Conservation (phyloP, 2,113 vertebrate species). For the Penelope pileata region DNA sequence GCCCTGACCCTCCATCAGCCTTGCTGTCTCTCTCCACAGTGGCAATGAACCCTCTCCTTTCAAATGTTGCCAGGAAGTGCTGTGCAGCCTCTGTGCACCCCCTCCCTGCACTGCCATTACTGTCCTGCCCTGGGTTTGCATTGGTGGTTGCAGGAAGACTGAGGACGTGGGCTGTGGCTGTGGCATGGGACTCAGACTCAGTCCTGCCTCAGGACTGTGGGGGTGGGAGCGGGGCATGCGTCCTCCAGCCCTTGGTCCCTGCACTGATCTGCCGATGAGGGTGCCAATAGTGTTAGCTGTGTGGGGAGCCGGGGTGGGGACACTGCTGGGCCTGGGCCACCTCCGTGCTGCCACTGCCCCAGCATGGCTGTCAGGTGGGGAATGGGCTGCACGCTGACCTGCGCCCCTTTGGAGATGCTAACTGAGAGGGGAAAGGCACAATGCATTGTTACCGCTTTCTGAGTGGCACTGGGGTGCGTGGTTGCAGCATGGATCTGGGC, state of each 20-base stretch:
- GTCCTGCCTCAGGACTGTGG: rapidly evolving
- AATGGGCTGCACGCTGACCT: background rate
- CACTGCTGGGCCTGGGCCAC: background rate
- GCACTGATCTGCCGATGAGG: rapidly evolving
- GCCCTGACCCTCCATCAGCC: background rate
- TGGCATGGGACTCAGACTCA: rapidly evolving
- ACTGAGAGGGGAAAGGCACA: background rate
- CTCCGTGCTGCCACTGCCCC: rapidly evolving
- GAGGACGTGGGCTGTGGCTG: rapidly evolving
- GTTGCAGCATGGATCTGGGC: background rate
- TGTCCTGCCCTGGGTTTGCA: rapidly evolving
- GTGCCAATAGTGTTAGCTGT: background rate
- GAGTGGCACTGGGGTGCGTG: background rate
- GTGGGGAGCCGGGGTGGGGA: rapidly evolving
- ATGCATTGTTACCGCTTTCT: background rate
- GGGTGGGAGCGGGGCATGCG: rapidly evolving
- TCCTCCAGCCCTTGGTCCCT: background rate
- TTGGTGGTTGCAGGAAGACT: rapidly evolving
- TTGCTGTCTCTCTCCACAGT: background rate
- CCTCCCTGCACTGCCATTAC: background rate
- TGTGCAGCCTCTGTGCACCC: background rate
- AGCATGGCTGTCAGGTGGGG: background rate
- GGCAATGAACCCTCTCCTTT: rapidly evolving
- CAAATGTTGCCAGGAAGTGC: background rate
- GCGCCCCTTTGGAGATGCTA: rapidly evolving